Evolutionary conservation across 1,140 invertebrate genomes (phyloP).

Genomic region (Magallana angulata): DNA sequence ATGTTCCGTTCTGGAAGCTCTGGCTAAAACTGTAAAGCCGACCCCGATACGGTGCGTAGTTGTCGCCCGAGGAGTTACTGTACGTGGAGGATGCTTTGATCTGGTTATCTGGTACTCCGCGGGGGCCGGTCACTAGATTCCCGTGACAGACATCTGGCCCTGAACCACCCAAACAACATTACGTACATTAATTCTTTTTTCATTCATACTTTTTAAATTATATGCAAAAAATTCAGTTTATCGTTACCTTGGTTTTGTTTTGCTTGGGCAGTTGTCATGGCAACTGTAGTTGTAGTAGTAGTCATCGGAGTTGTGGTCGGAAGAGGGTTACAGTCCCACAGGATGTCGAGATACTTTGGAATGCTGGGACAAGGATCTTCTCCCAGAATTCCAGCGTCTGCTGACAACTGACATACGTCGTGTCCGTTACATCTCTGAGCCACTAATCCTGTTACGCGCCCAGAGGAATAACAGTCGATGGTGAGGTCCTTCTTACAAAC

Average conservation of each 20-base stretch:
- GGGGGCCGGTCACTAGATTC: constrained; percentile 57
- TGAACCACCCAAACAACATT: not conserved
- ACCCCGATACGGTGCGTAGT: constrained; percentile 59
- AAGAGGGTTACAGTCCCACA: constrained; percentile 51
- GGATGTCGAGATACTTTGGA: constrained; percentile 54
- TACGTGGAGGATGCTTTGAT: constrained; percentile 56
- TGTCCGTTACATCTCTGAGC: constrained; percentile 50
- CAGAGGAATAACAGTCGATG: constrained; percentile 55
- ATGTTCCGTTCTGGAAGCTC: constrained; percentile 58
- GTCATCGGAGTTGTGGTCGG: constrained; percentile 53
- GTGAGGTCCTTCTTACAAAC: constrained; percentile 44
- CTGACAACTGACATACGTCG: constrained; percentile 46
- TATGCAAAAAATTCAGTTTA: not conserved
- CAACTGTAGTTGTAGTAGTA: constrained; percentile 46
- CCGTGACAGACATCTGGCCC: constrained; percentile 61
- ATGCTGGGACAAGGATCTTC: constrained; percentile 55
- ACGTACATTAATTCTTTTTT: too few relatives aligned
- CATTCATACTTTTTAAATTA: too few relatives aligned
- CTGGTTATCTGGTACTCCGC: constrained; percentile 55
- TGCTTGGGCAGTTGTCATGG: not conserved
- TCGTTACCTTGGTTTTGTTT: not conserved
- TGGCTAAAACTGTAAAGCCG: constrained; percentile 53
- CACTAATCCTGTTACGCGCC: constrained; percentile 43
- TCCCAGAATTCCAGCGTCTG: constrained; percentile 41
- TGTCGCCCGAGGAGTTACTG: constrained; percentile 50